A percentile compares a stretch with the other conserved stretches of the same genome.
These are phyloP conservation scores for Mythimna lalbum DNA, from an alignment of 2,888 invertebrate species.

Conservation along the genomic window DNA sequence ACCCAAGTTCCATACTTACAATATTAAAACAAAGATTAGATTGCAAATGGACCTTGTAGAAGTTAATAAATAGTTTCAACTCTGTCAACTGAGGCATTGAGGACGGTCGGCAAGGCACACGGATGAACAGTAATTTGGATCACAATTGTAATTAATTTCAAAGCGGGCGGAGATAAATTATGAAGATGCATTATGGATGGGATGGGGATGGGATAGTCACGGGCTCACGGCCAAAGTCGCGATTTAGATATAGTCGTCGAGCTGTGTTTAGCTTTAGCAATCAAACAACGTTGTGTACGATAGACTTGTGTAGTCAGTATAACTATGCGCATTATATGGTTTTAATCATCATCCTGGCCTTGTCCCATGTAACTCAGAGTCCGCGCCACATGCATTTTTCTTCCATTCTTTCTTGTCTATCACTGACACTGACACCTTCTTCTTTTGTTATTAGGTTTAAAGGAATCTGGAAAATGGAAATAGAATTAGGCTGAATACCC, in stretches of 20 bases:
- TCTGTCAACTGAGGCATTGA: slow-evolving; percentile 19
- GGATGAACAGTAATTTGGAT: slow-evolving; percentile 76
- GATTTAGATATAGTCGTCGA: slow-evolving; percentile 50
- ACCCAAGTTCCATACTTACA: background rate
- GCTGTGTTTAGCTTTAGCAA: slow-evolving; percentile 10
- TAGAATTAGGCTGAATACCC: too few species aligned
- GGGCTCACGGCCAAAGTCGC: slow-evolving; percentile 64
- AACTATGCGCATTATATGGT: background rate
- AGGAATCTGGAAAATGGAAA: too few species aligned
- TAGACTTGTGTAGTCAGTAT: background rate
- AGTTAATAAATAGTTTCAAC: slow-evolving; percentile 16
- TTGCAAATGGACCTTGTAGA: background rate
- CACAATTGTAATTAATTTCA: slow-evolving; percentile 78
- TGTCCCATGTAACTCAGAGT: background rate
- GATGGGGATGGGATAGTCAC: slow-evolving; percentile 27
- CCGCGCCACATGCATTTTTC: background rate
- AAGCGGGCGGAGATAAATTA: slow-evolving; percentile 69
- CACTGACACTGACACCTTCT: background rate
- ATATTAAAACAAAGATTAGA: slow-evolving; percentile 2
- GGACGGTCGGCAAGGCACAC: slow-evolving; percentile 62
- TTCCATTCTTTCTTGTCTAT: background rate
- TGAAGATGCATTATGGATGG: slow-evolving; percentile 59
- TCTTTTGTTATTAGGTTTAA: too few species aligned
- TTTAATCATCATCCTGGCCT: background rate
- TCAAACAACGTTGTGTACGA: background rate